Conservation (phyloP, 2,113 vertebrate genomes). For the Seriola rivoliana region DNA sequence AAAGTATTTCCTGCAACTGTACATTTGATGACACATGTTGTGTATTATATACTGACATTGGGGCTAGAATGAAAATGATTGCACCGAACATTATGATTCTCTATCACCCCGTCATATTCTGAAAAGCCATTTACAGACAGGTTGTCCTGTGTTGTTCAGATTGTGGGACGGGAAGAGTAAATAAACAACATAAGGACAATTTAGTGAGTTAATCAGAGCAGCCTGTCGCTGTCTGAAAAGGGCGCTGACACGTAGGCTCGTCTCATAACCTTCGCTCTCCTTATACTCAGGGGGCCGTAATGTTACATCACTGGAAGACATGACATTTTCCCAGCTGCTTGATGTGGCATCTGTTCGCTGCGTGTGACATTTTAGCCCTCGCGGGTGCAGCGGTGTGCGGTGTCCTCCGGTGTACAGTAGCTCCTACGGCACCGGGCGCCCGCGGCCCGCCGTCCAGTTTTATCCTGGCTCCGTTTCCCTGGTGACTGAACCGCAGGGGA, state of each 20-base stretch:
- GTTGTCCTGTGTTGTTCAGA: background rate
- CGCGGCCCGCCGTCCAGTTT: slow-evolving; percentile 45
- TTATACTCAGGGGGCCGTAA: slow-evolving; percentile 20
- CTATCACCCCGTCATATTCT: background rate
- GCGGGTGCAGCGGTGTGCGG: slow-evolving; percentile 40
- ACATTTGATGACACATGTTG: too few species aligned
- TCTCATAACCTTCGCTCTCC: slow-evolving; percentile 51
- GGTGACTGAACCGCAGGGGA: slow-evolving; percentile 53
- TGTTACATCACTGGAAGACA: slow-evolving; percentile 42
- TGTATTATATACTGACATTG: too few species aligned
- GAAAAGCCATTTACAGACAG: background rate
- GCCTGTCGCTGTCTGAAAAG: slow-evolving; percentile 41
- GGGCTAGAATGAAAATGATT: background rate
- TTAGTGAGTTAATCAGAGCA: slow-evolving; percentile 19
- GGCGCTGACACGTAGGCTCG: slow-evolving; percentile 43
- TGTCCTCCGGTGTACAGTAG: slow-evolving; percentile 31
- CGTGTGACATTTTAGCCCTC: slow-evolving; percentile 63
- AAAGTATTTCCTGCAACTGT: too few species aligned
- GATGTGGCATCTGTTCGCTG: slow-evolving; percentile 55
- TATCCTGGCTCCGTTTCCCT: slow-evolving; percentile 61
- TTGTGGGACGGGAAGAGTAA: slow-evolving; percentile 9
- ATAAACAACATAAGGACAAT: background rate
- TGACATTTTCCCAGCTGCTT: slow-evolving; percentile 63
- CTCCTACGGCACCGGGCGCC: slow-evolving; percentile 3
- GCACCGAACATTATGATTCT: background rate